Conservation (phyloP, 2,888 invertebrate genomes). For the Drosophila demipolita region DNA sequence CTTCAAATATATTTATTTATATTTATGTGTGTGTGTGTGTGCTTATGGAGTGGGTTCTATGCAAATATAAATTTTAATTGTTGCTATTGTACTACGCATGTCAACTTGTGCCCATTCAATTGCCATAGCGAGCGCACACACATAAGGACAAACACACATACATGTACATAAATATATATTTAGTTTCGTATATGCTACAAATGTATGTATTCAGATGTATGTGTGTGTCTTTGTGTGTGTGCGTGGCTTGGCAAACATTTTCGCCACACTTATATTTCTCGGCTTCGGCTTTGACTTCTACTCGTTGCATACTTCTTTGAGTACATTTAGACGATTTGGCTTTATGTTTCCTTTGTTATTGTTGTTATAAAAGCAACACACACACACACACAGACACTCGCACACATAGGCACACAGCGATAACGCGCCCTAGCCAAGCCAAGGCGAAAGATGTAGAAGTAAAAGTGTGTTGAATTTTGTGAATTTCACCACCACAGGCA, state of each 20-base stretch:
- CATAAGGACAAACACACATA: conserved; percentile 8
- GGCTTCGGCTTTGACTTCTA: conserved; percentile 34
- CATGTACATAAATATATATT: conserved; percentile 13
- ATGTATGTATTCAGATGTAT: background rate
- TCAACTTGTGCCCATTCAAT: conserved; percentile 75
- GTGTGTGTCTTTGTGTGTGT: conserved; percentile 10
- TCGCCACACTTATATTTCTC: conserved; percentile 37
- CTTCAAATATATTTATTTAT: background rate
- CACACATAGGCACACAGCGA: conserved; percentile 11
- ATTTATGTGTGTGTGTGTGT: background rate
- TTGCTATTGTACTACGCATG: conserved; percentile 77
- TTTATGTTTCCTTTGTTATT: conserved; percentile 59
- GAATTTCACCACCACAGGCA: conserved; percentile 61
- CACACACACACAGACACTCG: conserved; percentile 12
- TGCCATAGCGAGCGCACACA: conserved; percentile 43
- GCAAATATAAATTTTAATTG: conserved; percentile 76
- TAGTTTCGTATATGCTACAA: background rate
- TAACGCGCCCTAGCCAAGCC: conserved; percentile 48
- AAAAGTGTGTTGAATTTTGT: conserved; percentile 78
- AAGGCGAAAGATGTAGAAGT: conserved; percentile 60
- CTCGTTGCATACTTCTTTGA: conserved; percentile 42
- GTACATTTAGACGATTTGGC: conserved; percentile 50
- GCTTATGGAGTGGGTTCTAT: conserved; percentile 25
- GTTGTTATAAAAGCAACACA: conserved; percentile 52
- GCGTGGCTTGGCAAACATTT: conserved; percentile 46